Evolutionary conservation across 1,140 invertebrate species (phyloP).

Genomic region (Drosophila kurseongensis): DNA sequence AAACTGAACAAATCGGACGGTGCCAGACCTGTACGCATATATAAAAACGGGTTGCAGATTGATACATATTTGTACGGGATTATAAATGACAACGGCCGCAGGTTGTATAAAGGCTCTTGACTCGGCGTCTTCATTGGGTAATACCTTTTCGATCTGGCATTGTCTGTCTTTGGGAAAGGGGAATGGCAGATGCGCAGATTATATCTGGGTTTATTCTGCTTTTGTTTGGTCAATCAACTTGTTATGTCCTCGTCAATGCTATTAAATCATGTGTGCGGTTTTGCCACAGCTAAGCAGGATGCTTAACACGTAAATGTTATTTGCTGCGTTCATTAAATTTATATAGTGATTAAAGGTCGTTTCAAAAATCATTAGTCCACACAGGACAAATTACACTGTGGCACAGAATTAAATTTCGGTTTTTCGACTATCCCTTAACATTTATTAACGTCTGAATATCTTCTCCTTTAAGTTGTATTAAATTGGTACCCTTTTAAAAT

Average conservation of each 20-base stretch:
- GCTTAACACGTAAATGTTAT: too few species aligned
- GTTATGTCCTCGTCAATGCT: constrained; percentile 1
- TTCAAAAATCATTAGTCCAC: too few species aligned
- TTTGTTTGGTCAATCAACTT: constrained; percentile 32
- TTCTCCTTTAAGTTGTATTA: too few species aligned
- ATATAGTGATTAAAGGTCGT: too few species aligned
- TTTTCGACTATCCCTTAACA: too few species aligned
- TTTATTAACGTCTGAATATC: too few species aligned
- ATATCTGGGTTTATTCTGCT: constrained; percentile 13
- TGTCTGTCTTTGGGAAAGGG: neutral
- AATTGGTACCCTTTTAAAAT: too few species aligned
- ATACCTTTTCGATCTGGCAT: constrained; percentile 22
- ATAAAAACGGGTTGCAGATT: constrained; percentile 11
- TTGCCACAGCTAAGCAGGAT: neutral
- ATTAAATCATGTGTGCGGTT: constrained; percentile 1
- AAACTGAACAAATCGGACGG: constrained; percentile 19
- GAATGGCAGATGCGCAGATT: constrained; percentile 23
- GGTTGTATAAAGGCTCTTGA: constrained; percentile 40
- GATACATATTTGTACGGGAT: constrained; percentile 28
- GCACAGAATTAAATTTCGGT: too few species aligned
- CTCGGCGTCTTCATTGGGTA: constrained; percentile 32
- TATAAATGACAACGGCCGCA: constrained; percentile 43
- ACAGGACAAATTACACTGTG: too few species aligned
- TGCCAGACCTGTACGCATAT: neutral
- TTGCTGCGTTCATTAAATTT: too few species aligned